These are phyloP conservation scores for Catharus ustulatus DNA, from an alignment of 2,797 vertebrate genomes.

Conservation along the genomic window DNA sequence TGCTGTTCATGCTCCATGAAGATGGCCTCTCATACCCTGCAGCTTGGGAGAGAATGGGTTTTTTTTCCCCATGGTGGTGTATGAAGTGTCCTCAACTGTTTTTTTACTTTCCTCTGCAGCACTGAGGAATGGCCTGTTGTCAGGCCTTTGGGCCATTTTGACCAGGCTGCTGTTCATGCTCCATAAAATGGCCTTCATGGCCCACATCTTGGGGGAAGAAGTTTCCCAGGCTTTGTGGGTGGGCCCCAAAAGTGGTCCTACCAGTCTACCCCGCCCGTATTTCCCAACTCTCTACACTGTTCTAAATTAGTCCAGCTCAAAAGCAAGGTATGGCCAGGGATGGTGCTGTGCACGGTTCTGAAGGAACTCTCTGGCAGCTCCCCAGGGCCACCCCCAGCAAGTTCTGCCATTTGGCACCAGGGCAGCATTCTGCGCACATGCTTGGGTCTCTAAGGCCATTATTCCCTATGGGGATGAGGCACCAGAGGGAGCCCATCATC, in stretches of 20 bases:
- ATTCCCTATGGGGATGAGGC: not conserved
- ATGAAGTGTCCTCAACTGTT: not conserved
- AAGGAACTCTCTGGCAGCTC: not conserved
- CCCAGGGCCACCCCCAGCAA: not conserved
- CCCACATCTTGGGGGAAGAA: not conserved
- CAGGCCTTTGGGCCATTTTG: not conserved
- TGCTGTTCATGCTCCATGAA: not conserved
- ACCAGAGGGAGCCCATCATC: not conserved
- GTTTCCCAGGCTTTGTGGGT: not conserved
- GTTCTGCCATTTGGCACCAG: not conserved
- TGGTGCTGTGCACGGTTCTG: not conserved
- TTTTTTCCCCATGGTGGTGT: no score
- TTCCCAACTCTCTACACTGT: not conserved
- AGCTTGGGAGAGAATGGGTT: not conserved
- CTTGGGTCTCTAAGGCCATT: not conserved
- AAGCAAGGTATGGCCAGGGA: no score
- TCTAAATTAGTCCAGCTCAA: not conserved
- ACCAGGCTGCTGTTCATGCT: not conserved
- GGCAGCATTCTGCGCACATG: not conserved
- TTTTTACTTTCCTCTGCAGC: not conserved
- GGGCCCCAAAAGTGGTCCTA: accelerated
- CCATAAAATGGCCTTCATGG: not conserved
- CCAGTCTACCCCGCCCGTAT: not conserved
- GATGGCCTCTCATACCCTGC: no score
- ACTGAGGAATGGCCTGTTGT: not conserved